A percentile compares a stretch with the other conserved stretches of the same genome.
Evolutionary conservation across 2,888 invertebrate species (phyloP).

Genomic region (Cryptus viduatorius): DNA sequence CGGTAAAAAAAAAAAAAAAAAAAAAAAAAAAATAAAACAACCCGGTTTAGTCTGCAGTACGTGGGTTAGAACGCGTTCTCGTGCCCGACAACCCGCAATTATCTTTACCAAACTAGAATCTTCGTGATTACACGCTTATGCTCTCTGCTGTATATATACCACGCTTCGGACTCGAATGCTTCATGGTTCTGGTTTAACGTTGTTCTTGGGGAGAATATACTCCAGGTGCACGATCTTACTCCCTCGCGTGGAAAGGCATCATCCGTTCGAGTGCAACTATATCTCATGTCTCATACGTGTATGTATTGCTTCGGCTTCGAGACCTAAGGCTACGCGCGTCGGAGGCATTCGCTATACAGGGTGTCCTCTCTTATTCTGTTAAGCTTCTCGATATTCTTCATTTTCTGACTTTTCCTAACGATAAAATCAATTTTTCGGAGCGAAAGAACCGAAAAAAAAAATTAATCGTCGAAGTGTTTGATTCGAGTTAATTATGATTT

Average conservation of each 20-base stretch:
- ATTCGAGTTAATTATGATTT: too few species aligned
- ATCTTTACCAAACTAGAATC: slow-evolving; percentile 84
- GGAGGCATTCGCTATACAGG: slow-evolving; percentile 36
- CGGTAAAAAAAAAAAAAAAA: slow-evolving; percentile 39
- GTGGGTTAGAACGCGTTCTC: slow-evolving; percentile 60
- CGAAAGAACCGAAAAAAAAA: background rate
- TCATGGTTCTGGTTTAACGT: slow-evolving; percentile 7
- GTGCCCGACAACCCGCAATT: slow-evolving; percentile 81
- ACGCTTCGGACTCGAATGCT: slow-evolving; percentile 49
- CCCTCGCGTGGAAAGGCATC: slow-evolving; percentile 60
- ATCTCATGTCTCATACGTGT: slow-evolving; percentile 36
- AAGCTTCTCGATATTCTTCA: background rate
- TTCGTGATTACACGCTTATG: slow-evolving; percentile 80
- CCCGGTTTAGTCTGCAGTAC: slow-evolving; percentile 49
- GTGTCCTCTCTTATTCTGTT: slow-evolving; percentile 23
- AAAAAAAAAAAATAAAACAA: slow-evolving; percentile 24
- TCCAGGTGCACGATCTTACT: slow-evolving; percentile 74
- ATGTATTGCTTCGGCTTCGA: slow-evolving; percentile 21
- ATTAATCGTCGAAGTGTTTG: too few species aligned
- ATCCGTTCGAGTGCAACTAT: slow-evolving; percentile 36
- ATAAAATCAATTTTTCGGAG: background rate
- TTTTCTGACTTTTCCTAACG: background rate
- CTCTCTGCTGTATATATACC: slow-evolving; percentile 44
- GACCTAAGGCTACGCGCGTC: slow-evolving; percentile 40
- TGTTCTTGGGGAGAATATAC: slow-evolving; percentile 68